phyloP scores from a whole-genome alignment of 2,113 vertebrate species.

The Conger conger region DNA sequence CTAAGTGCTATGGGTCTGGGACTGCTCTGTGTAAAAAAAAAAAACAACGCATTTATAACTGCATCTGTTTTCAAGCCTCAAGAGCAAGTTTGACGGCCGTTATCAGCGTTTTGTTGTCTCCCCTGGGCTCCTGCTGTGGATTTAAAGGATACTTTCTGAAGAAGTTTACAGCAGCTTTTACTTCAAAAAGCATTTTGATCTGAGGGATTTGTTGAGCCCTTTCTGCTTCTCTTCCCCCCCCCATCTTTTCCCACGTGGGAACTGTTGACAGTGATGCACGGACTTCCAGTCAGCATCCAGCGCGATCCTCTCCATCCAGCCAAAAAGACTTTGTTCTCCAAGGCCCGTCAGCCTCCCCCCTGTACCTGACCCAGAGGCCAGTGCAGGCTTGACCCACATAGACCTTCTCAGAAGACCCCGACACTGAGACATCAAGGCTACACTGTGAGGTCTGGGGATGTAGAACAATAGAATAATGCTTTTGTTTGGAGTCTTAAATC shows the following conservation, averaged over 20 bases:
- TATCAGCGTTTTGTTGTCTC: slow-evolving; percentile 4
- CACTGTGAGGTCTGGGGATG: slow-evolving; percentile 18
- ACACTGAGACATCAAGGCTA: slow-evolving; percentile 36
- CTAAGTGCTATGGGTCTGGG: slow-evolving; percentile 29
- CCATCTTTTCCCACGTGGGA: not conserved
- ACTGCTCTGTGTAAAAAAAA: slow-evolving; percentile 20
- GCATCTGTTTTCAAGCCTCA: slow-evolving; percentile 6
- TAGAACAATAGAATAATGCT: slow-evolving; percentile 18
- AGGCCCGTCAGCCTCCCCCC: slow-evolving; percentile 4
- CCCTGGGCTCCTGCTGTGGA: not conserved
- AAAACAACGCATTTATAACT: not conserved
- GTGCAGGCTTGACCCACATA: slow-evolving; percentile 31
- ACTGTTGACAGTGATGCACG: not conserved
- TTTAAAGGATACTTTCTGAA: not conserved
- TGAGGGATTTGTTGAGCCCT: not conserved
- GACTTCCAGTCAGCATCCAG: slow-evolving; percentile 1
- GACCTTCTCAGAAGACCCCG: not conserved
- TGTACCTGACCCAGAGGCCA: slow-evolving; percentile 8
- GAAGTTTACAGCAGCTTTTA: slow-evolving; percentile 6
- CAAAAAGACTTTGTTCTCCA: slow-evolving; percentile 16
- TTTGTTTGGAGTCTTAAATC: slow-evolving; percentile 18
- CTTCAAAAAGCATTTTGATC: slow-evolving; percentile 1
- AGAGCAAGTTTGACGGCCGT: not conserved
- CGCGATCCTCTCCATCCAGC: not conserved
- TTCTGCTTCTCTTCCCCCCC: not conserved